phyloP scores from a whole-genome alignment of 2,113 vertebrate genomes.

The Opisthocomus hoazin region DNA sequence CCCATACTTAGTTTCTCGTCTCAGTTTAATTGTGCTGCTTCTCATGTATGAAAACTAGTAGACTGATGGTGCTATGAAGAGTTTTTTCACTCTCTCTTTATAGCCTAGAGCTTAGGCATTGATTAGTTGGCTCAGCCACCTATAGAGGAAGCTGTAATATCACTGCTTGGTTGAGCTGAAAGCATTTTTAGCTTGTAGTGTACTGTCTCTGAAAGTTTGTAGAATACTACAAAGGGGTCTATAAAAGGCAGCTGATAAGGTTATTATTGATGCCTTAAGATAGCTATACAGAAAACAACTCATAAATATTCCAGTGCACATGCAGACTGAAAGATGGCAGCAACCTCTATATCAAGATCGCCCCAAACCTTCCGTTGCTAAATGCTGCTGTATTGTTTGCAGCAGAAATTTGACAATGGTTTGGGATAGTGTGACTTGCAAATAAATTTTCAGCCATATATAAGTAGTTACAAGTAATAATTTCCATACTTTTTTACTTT shows the following conservation, averaged over 20 bases:
- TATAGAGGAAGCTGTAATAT: neutral
- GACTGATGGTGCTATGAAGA: neutral
- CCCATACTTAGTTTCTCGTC: neutral
- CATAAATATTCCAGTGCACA: neutral
- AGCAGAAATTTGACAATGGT: neutral
- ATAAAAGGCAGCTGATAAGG: neutral
- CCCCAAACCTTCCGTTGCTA: neutral
- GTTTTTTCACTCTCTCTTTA: neutral
- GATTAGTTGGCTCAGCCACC: neutral
- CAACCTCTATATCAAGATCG: neutral
- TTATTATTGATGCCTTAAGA: neutral
- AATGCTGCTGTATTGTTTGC: neutral
- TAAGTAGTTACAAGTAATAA: neutral
- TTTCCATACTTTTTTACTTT: neutral
- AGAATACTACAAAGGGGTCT: neutral
- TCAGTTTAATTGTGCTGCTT: neutral
- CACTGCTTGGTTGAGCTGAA: neutral
- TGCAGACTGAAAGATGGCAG: neutral
- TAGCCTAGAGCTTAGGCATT: neutral
- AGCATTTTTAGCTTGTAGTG: neutral
- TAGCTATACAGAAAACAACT: neutral
- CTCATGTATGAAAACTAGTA: neutral
- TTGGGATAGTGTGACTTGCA: neutral
- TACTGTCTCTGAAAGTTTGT: neutral
- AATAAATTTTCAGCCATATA: neutral